These are phyloP conservation scores for Trichopoda pennipes DNA, from an alignment of 2,888 invertebrate species.

Conservation along the genomic window DNA sequence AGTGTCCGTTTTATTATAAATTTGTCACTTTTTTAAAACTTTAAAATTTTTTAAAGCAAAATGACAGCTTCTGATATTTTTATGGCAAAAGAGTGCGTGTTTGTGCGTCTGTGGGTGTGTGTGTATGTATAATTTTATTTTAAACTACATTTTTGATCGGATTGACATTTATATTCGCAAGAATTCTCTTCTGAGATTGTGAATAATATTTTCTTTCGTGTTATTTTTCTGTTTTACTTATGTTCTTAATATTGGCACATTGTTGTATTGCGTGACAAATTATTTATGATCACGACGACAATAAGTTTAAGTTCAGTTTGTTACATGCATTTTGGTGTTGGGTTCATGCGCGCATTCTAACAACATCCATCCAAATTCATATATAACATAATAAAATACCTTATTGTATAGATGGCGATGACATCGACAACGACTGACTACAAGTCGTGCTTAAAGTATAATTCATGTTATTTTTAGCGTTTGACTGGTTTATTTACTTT, in stretches of 20 bases:
- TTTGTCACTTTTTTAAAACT: slow-evolving; percentile 57
- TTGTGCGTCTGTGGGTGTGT: not conserved
- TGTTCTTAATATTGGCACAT: slow-evolving; percentile 16
- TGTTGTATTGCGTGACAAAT: slow-evolving; percentile 69
- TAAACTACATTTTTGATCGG: slow-evolving; percentile 5
- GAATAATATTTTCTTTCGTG: slow-evolving; percentile 1
- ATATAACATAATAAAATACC: slow-evolving; percentile 56
- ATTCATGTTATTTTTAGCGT: slow-evolving; percentile 63
- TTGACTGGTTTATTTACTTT: slow-evolving; percentile 53
- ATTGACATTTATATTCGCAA: slow-evolving; percentile 45
- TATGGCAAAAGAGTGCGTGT: not conserved
- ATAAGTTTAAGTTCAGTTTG: slow-evolving; percentile 57
- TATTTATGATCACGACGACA: slow-evolving; percentile 68
- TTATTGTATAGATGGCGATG: slow-evolving; percentile 30
- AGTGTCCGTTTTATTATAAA: slow-evolving; percentile 64
- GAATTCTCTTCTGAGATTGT: slow-evolving; percentile 26
- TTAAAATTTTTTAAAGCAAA: slow-evolving; percentile 17
- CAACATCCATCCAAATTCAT: slow-evolving; percentile 26
- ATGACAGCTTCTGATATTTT: slow-evolving; percentile 40
- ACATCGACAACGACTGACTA: slow-evolving; percentile 43
- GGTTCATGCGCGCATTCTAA: slow-evolving; percentile 28
- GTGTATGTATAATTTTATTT: not conserved
- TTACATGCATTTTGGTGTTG: slow-evolving; percentile 11
- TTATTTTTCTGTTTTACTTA: not conserved
- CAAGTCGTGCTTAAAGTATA: slow-evolving; percentile 61